phyloP scores from a whole-genome alignment of 2,797 vertebrate species.

The Takifugu ocellatus region DNA sequence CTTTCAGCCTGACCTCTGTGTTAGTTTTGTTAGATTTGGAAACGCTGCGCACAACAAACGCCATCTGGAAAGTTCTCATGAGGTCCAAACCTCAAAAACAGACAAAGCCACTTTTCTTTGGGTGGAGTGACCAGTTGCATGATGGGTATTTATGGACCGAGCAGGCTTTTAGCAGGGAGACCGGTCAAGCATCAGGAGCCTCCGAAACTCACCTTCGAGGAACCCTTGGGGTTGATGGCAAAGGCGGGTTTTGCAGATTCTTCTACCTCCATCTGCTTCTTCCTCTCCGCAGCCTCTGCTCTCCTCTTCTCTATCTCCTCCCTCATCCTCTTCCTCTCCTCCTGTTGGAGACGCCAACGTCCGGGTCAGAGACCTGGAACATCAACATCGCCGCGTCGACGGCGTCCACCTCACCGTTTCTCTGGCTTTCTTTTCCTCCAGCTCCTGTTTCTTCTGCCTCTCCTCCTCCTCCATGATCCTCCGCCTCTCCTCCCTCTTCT shows the following conservation, averaged over 20 bases:
- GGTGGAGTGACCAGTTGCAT: no score
- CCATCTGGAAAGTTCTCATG: no score
- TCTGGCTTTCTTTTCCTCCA: constrained; percentile 83
- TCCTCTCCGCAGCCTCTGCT: constrained; percentile 93
- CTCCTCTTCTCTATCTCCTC: constrained; percentile 95
- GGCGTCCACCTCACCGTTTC: constrained; percentile 79
- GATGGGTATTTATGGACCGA: no score
- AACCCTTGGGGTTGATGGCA: constrained; percentile 87
- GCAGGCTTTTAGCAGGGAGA: not conserved
- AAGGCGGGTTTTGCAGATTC: constrained; percentile 78
- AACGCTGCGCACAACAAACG: no score
- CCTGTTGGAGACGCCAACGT: constrained; percentile 65
- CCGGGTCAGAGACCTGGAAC: not conserved
- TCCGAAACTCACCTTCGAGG: constrained; percentile 82
- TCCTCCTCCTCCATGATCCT: constrained; percentile 93
- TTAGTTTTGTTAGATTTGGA: no score
- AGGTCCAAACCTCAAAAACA: no score
- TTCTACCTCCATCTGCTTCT: constrained; percentile 82
- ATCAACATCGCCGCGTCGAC: not conserved
- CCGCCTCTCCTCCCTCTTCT: constrained; percentile 88
- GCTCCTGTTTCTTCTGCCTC: constrained; percentile 84
- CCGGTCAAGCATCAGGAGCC: not conserved
- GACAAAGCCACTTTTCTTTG: no score
- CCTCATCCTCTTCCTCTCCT: constrained; percentile 92
- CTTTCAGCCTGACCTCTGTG: no score